These are phyloP conservation scores for Gymnoscelis rufifasciata DNA, from an alignment of 2,888 invertebrate genomes.

Conservation along the genomic window DNA sequence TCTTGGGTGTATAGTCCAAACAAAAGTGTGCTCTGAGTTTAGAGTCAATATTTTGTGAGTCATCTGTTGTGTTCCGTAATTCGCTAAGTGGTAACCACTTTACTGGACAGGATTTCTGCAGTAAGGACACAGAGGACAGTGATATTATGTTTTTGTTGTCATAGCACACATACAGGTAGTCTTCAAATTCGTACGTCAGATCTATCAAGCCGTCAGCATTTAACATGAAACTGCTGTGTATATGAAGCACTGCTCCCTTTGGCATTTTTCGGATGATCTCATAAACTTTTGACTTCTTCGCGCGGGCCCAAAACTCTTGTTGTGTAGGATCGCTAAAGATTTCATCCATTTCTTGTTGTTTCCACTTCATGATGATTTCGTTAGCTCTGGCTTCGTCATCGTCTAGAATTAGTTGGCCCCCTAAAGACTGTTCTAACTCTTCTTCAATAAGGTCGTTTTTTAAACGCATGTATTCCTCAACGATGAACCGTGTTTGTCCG, in stretches of 20 bases:
- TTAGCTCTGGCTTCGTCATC: conserved; percentile 74
- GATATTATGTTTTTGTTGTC: conserved; percentile 48
- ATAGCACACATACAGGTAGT: conserved; percentile 79
- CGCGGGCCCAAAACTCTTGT: conserved; percentile 80
- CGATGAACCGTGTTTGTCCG: conserved; percentile 26
- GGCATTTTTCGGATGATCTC: conserved; percentile 83
- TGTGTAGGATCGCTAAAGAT: conserved; percentile 66
- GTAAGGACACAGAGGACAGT: conserved; percentile 51
- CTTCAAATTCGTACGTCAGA: conserved; percentile 81
- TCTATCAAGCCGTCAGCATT: conserved; percentile 80
- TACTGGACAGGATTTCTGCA: conserved; percentile 49
- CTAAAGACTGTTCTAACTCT: conserved; percentile 69
- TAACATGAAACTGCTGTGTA: conserved; percentile 82
- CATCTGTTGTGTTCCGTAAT: conserved; percentile 59
- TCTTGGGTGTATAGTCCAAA: conserved; percentile 61
- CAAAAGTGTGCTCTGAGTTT: conserved; percentile 76
- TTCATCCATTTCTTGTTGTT: conserved; percentile 70
- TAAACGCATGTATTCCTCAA: conserved; percentile 37
- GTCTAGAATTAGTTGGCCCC: conserved; percentile 66
- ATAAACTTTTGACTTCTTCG: conserved; percentile 82
- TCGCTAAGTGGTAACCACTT: conserved; percentile 74
- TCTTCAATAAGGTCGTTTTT: conserved; percentile 46
- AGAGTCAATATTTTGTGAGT: conserved; percentile 69
- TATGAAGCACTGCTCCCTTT: conserved; percentile 86
- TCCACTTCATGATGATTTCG: conserved; percentile 77